Percentiles rank a stretch among this genome's conserved stretches.
Conservation (phyloP, 1,140 invertebrate genomes). For the Helicorthomorpha holstii region DNA sequence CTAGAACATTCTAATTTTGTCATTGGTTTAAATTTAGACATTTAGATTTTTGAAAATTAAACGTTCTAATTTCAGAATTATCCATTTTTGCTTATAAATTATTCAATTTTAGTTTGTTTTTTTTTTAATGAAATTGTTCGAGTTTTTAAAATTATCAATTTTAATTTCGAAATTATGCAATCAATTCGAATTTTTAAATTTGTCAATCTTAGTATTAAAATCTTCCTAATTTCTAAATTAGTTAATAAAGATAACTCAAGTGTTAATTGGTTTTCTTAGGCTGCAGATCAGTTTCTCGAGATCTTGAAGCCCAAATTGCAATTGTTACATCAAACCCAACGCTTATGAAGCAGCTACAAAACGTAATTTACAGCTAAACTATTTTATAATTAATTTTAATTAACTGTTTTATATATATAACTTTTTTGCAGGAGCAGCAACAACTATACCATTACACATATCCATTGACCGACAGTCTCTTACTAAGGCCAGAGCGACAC, state of each 20-base stretch:
- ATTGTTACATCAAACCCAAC: conserved; percentile 61
- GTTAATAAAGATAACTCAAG: too few species aligned
- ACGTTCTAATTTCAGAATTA: too few species aligned
- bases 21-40: too few species aligned
- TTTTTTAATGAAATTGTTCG: too few species aligned
- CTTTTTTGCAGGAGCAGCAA: conserved; percentile 32
- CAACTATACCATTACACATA: conserved; percentile 38
- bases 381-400: background rate
- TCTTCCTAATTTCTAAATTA: too few species aligned
- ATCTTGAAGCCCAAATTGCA: conserved; percentile 82
- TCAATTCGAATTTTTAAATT: too few species aligned
- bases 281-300: conserved; percentile 62
- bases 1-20: too few species aligned
- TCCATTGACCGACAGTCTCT: conserved; percentile 23
- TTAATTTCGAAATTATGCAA: too few species aligned
- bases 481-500: conserved; percentile 23
- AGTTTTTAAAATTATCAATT: background rate
- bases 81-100: too few species aligned
- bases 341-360: conserved; percentile 33
- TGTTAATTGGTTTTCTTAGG: conserved; percentile 22
- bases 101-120: too few species aligned
- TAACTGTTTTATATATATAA: conserved; percentile 1
- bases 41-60: too few species aligned
- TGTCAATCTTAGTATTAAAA: too few species aligned
- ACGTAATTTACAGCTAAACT: conserved; percentile 19